Conservation (phyloP, 2,797 vertebrate species). For the Sternarchorhynchus goeldii region DNA sequence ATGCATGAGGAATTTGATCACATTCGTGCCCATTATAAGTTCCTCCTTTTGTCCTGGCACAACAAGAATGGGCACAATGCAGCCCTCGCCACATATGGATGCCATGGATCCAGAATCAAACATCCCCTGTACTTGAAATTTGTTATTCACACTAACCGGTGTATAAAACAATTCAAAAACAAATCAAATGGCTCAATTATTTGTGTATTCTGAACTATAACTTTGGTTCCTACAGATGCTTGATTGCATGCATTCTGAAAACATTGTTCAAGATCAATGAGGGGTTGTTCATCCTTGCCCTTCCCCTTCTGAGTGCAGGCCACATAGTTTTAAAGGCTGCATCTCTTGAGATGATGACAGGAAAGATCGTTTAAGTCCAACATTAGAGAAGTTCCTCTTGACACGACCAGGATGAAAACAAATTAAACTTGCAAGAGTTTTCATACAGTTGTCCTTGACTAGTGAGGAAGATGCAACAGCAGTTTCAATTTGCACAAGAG, state of each 20-base stretch:
- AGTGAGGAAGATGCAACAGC: neutral
- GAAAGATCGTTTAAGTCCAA: neutral
- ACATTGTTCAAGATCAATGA: slow-evolving; percentile 10
- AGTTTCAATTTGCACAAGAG: neutral
- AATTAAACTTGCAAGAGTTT: neutral
- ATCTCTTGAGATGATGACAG: neutral
- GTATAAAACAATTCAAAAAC: slow-evolving; percentile 56
- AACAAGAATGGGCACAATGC: slow-evolving; percentile 43
- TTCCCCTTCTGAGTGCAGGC: slow-evolving; percentile 28
- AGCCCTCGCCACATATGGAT: slow-evolving; percentile 54
- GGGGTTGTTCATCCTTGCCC: slow-evolving; percentile 28
- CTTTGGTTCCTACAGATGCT: neutral
- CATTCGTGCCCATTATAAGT: slow-evolving; percentile 51
- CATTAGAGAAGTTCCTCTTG: slow-evolving; percentile 4
- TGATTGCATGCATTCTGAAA: neutral
- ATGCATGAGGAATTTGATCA: slow-evolving; percentile 51
- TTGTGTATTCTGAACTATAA: slow-evolving; percentile 44
- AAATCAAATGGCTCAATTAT: slow-evolving; percentile 13
- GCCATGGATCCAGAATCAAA: slow-evolving; percentile 57
- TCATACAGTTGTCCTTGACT: slow-evolving; percentile 9
- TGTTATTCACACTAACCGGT: slow-evolving; percentile 19
- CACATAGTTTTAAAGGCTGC: slow-evolving; percentile 48
- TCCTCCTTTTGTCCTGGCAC: slow-evolving; percentile 53
- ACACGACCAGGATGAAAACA: neutral
- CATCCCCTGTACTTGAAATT: slow-evolving; percentile 26